Conservation (phyloP, 2,113 vertebrate species). For the Pipa parva region DNA sequence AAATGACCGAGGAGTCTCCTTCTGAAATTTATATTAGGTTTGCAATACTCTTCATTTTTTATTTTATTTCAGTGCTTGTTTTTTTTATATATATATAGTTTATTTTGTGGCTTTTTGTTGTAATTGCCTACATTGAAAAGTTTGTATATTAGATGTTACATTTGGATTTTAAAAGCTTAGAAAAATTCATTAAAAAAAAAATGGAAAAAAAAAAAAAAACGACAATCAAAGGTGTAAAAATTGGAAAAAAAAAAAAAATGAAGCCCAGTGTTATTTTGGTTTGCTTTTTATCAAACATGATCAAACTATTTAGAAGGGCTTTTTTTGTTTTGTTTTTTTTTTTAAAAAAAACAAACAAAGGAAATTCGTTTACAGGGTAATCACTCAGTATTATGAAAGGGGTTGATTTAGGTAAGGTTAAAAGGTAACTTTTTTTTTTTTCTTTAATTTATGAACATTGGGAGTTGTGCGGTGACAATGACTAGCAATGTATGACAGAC, state of each 20-base stretch:
- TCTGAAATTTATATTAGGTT: not conserved
- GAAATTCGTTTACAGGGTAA: slow-evolving; percentile 40
- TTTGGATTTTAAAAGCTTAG: slow-evolving; percentile 29
- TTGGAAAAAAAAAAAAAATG: not conserved
- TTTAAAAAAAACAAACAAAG: too few species aligned
- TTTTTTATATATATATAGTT: slow-evolving; percentile 5
- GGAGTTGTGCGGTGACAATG: slow-evolving; percentile 9
- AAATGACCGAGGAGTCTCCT: slow-evolving; percentile 20
- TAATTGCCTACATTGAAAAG: slow-evolving; percentile 24
- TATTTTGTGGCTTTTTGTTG: slow-evolving; percentile 30
- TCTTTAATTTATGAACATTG: slow-evolving; percentile 29
- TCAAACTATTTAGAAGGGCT: slow-evolving; percentile 27
- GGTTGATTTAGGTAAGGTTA: slow-evolving; percentile 13
- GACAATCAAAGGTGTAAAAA: slow-evolving; percentile 34
- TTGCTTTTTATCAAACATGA: not conserved
- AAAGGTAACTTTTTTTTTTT: not conserved
- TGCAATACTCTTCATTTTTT: slow-evolving; percentile 20
- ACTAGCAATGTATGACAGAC: slow-evolving; percentile 1
- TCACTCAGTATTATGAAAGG: slow-evolving; percentile 26
- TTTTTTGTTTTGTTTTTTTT: slow-evolving; percentile 9
- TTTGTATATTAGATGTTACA: slow-evolving; percentile 41
- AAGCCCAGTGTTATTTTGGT: slow-evolving; percentile 23
- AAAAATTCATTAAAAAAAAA: slow-evolving; percentile 12
- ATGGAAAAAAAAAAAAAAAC: slow-evolving; percentile 16
- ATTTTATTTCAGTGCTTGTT: slow-evolving; percentile 3